These are phyloP conservation scores for Elephas maximus DNA, from an alignment of 2,113 vertebrate genomes.

Conservation along the genomic window DNA sequence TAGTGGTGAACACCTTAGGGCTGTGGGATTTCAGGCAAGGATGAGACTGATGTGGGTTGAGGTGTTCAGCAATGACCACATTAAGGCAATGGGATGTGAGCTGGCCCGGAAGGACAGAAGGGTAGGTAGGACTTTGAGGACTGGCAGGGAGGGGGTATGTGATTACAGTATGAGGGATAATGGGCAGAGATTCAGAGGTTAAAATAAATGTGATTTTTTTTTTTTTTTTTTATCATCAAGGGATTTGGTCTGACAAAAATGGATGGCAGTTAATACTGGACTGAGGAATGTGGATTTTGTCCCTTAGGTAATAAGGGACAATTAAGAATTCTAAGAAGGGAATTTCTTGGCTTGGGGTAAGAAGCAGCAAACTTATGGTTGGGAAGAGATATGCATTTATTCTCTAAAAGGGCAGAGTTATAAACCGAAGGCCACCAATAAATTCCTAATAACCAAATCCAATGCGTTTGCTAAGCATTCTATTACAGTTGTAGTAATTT, in stretches of 20 bases:
- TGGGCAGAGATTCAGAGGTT: not conserved
- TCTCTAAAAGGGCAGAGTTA: not conserved
- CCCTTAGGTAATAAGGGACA: not conserved
- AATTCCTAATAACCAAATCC: slow-evolving; percentile 48
- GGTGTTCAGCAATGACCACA: not conserved
- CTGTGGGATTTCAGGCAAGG: slow-evolving; percentile 42
- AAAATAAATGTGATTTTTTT: not conserved
- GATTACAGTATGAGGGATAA: not conserved
- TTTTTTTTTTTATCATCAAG: not conserved
- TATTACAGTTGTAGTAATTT: slow-evolving; percentile 28
- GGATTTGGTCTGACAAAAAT: not conserved
- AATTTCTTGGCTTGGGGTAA: not conserved
- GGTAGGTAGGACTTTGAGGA: not conserved
- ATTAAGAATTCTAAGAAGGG: slow-evolving; percentile 6
- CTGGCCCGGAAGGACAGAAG: not conserved
- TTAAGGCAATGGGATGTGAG: not conserved
- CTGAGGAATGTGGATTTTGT: not conserved
- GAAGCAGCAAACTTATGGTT: not conserved
- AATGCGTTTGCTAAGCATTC: not conserved
- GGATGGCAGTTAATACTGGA: not conserved
- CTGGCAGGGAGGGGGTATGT: not conserved
- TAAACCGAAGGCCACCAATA: slow-evolving; percentile 37
- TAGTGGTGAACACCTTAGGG: not conserved
- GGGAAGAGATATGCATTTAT: not conserved
- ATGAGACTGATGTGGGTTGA: not conserved